Evolutionary conservation across 2,888 invertebrate species (phyloP).

Genomic region (Campopleginae sp.): DNA sequence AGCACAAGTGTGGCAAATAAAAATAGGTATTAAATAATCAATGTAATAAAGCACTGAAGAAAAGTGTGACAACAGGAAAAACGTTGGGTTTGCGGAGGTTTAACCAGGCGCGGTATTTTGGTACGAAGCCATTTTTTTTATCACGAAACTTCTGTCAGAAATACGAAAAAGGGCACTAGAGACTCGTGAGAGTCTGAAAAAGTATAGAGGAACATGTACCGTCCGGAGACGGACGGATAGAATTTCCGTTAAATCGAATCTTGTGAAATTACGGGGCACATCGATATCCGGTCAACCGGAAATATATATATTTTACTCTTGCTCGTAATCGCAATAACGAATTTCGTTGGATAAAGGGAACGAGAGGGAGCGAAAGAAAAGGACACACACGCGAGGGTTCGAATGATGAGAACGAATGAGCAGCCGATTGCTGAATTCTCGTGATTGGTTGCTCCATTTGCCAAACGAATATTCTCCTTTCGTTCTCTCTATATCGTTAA

Average conservation of each 20-base stretch:
- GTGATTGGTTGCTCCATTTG: constrained; percentile 44
- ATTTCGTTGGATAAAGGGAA: constrained; percentile 10
- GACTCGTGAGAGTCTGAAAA: neutral
- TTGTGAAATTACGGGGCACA: constrained; percentile 9
- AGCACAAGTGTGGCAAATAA: neutral
- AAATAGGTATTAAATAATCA: neutral
- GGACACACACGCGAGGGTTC: constrained; percentile 25
- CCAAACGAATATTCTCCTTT: constrained; percentile 40
- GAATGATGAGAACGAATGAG: constrained; percentile 46
- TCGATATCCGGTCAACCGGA: constrained; percentile 47
- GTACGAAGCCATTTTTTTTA: neutral
- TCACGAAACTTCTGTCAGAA: constrained; percentile 11
- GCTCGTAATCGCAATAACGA: constrained; percentile 47
- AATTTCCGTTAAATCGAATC: constrained; percentile 18
- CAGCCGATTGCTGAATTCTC: constrained; percentile 31
- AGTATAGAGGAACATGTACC: neutral
- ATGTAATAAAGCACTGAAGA: neutral
- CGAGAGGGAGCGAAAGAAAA: neutral
- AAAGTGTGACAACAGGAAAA: neutral
- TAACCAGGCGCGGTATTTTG: neutral
- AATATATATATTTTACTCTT: constrained; percentile 39
- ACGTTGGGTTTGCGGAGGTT: neutral
- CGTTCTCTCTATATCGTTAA: constrained; percentile 16
- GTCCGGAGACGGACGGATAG: neutral
- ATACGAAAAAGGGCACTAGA: neutral